These are phyloP conservation scores for Drosophila yooni DNA, from an alignment of 2,888 invertebrate species.

Conservation along the genomic window DNA sequence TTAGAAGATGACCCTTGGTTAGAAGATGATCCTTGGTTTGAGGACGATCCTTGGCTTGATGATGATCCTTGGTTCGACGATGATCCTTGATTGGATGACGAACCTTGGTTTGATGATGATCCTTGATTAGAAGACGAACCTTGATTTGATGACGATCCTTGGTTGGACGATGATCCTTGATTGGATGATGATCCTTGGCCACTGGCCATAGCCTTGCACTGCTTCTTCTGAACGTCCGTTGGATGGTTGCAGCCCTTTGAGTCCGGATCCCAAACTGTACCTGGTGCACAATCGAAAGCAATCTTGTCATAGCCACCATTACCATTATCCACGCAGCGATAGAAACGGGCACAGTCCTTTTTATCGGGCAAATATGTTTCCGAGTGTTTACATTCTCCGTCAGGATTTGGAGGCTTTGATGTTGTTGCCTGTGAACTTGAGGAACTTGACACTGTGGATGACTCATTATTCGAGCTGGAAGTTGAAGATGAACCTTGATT, in stretches of 20 bases:
- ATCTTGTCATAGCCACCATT: conserved; percentile 87
- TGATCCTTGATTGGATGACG: conserved; percentile 14
- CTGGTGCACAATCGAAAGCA: conserved; percentile 88
- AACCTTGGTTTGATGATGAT: conserved; percentile 25
- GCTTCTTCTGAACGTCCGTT: conserved; percentile 79
- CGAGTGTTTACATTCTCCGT: conserved; percentile 84
- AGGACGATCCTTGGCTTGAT: not conserved
- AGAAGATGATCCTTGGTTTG: conserved; percentile 23
- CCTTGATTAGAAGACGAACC: conserved; percentile 34
- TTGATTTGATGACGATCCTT: conserved; percentile 37
- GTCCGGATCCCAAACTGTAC: conserved; percentile 88
- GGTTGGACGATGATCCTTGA: conserved; percentile 42
- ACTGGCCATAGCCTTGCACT: conserved; percentile 78
- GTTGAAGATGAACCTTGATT: conserved; percentile 38
- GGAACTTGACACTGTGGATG: conserved; percentile 37
- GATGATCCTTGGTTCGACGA: conserved; percentile 26
- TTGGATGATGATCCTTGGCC: conserved; percentile 39
- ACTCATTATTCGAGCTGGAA: conserved; percentile 49
- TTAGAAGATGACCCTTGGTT: conserved; percentile 27
- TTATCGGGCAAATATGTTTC: conserved; percentile 85
- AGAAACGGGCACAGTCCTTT: conserved; percentile 88
- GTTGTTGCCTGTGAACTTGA: conserved; percentile 27
- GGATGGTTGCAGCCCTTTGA: conserved; percentile 82
- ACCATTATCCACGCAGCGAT: conserved; percentile 88
- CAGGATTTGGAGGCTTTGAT: conserved; percentile 70